Conservation (phyloP, 2,888 invertebrate species). For the Himalopsyche anomala region DNA sequence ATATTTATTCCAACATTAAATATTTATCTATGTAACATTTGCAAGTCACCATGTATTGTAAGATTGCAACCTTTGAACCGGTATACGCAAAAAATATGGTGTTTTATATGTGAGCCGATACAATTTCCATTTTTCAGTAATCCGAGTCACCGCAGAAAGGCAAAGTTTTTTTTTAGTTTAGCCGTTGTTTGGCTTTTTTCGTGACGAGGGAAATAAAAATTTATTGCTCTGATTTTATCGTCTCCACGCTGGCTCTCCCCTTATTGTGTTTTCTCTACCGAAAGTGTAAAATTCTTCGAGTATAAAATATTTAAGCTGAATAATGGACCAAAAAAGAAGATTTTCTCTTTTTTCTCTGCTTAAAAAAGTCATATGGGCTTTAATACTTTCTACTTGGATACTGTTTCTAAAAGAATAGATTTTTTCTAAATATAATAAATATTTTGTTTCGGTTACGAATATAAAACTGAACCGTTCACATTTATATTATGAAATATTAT, state of each 20-base stretch:
- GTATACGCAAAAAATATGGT: not conserved
- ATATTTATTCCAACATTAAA: too few relatives aligned
- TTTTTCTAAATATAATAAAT: too few relatives aligned
- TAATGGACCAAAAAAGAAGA: constrained; percentile 46
- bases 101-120: not conserved
- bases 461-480: too few relatives aligned
- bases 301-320: constrained; percentile 58
- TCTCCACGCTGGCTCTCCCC: constrained; percentile 50
- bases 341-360: constrained; percentile 47
- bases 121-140: constrained; percentile 18
- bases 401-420: not conserved
- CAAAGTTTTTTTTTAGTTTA: constrained; percentile 13
- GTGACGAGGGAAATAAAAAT: constrained; percentile 57
- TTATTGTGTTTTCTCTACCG: constrained; percentile 52
- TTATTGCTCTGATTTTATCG: constrained; percentile 59
- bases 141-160: constrained; percentile 48
- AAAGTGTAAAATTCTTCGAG: constrained; percentile 59
- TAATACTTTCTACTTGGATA: not conserved
- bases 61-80: not conserved
- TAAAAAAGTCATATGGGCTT: not conserved
- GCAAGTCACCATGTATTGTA: not conserved
- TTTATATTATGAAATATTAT: too few relatives aligned
- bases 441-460: too few relatives aligned
- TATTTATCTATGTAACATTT: too few relatives aligned
- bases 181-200: constrained; percentile 43